These are phyloP conservation scores for Manis javanica DNA, from an alignment of 2,797 vertebrate genomes.

Conservation along the genomic window DNA sequence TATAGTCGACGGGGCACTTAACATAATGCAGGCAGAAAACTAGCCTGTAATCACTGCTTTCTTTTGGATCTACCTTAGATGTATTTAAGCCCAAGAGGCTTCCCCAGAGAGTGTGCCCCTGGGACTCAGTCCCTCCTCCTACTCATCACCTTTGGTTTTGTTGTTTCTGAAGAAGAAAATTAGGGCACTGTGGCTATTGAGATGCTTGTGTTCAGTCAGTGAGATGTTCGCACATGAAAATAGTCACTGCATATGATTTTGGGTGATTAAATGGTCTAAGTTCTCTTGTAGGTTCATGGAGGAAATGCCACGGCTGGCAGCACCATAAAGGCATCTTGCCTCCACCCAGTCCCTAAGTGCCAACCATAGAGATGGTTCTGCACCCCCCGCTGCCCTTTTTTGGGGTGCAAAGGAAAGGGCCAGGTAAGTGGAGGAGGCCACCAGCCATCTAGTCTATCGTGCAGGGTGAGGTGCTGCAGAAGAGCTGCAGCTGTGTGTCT, in stretches of 20 bases:
- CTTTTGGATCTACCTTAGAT: constrained; percentile 67
- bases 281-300: constrained; percentile 75
- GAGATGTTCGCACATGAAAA: constrained; percentile 83
- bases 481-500: neutral
- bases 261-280: constrained; percentile 85
- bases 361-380: neutral
- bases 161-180: constrained; percentile 82
- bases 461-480: neutral
- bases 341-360: neutral
- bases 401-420: neutral
- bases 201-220: constrained; percentile 79
- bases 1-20: constrained; percentile 79
- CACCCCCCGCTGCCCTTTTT: neutral
- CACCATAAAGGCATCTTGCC: neutral
- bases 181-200: constrained; percentile 78
- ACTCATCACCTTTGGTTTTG: constrained; percentile 83
- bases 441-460: neutral
- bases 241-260: constrained; percentile 81
- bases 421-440: neutral
- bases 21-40: constrained; percentile 85
- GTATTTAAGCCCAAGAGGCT: constrained; percentile 75
- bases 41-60: constrained; percentile 84
- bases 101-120: constrained; percentile 61
- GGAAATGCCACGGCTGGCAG: constrained; percentile 70
- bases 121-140: constrained; percentile 72